Evolutionary conservation across 2,113 vertebrate genomes (phyloP).

Genomic region (Saguinus midas): DNA sequence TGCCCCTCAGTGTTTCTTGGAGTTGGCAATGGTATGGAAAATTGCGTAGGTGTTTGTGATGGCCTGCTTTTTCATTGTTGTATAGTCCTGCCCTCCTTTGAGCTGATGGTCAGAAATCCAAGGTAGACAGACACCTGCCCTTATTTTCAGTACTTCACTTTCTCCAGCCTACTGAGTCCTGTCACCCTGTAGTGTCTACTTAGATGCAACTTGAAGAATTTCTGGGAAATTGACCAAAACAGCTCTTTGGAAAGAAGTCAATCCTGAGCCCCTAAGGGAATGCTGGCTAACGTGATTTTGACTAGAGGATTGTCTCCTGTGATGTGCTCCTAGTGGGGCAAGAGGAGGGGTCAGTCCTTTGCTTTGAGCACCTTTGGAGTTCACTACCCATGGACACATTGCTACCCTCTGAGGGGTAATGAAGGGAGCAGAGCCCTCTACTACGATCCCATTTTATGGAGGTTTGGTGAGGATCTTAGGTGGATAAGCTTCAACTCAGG

Average conservation of each 20-base stretch:
- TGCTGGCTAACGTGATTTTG: background rate
- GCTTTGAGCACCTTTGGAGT: background rate
- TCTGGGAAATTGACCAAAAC: background rate
- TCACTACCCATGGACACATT: background rate
- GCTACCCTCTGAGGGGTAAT: background rate
- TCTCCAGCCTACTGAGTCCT: background rate
- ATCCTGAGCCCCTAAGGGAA: background rate
- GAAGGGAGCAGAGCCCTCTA: background rate
- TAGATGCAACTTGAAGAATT: background rate
- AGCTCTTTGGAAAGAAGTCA: background rate
- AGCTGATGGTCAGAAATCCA: background rate
- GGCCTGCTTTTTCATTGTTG: background rate
- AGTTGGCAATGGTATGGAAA: background rate
- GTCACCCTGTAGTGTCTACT: fast-evolving
- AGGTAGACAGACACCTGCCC: background rate
- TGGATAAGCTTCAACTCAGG: background rate
- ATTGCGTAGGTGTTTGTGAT: fast-evolving
- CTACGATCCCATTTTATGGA: background rate
- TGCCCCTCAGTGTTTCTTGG: background rate
- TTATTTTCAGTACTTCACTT: background rate
- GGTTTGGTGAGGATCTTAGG: background rate
- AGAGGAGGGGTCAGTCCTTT: background rate
- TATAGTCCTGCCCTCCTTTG: background rate
- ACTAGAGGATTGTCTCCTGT: background rate
- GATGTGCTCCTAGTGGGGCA: fast-evolving